Base-by-base conservation (phyloP, 2,888 invertebrate species). In the Lydus trimaculatus region DNA sequence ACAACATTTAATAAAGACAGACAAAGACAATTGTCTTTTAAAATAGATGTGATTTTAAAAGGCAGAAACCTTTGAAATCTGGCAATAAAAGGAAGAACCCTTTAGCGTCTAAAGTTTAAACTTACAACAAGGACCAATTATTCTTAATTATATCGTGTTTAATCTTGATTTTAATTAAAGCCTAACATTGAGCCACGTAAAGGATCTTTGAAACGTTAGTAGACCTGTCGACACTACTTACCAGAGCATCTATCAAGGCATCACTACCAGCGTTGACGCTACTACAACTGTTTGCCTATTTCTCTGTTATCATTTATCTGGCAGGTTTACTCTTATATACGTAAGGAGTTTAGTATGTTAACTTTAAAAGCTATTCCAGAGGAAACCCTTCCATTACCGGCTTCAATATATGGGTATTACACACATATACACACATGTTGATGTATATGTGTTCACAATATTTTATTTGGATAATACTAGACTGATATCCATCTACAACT, bases 181-280 rank as follows among this genome's bases (percentile, higher is more conserved):
- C n/a, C n/a, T n/a, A n/a, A n/a, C n/a, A n/a, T n/a, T 72, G 70
- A 60, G 69, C 66, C 72, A 72, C 73, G 72, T 73, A 69, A 66
- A 65, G 73, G 73, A 73, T 72, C 72, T 68, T 64, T 63, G 68
- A 64, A 72, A 66, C 70, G 71, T 71, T 70, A 72, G 70, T 68
- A 73, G 69, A 72, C 70, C 72, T 73, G 73, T 72, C 73, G 71
- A 70, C 73, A 67, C 71, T 70, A 73, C 73, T 72, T 73, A 72
- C 72, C 73, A 72, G 72, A 70, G 72, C 73, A 70, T 71, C 73
- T 71, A 68, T 71, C 73, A 73, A 70, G 68, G 72, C 72, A 67
- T 68, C 71, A 68, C 67, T 52, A 6, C n/a, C n/a, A n/a, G n/a
- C n/a, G 1, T 63, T 31, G 13, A 1, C 60, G 9, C n/a, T 17